Evolutionary conservation across 1,140 invertebrate genomes (phyloP).

Genomic region (Brachionus koreanus): DNA sequence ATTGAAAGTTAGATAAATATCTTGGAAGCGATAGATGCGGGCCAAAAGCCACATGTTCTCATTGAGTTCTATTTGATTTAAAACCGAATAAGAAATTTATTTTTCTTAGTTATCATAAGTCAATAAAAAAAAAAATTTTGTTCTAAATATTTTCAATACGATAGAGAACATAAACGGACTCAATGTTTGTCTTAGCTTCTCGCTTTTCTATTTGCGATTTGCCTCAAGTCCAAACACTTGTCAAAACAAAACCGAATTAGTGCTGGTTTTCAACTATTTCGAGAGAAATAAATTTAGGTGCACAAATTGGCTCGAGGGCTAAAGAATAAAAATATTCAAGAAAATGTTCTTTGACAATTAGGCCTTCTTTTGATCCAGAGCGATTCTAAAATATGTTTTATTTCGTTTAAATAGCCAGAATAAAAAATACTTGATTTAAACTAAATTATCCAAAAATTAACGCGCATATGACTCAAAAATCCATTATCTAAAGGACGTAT

Average conservation of each 20-base stretch:
- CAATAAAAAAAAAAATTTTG: neutral
- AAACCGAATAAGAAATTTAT: neutral
- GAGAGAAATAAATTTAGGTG: neutral
- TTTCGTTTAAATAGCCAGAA: neutral
- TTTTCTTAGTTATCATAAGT: conserved; percentile 1
- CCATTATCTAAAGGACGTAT: neutral
- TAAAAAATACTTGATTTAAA: neutral
- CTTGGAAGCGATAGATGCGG: neutral
- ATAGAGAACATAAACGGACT: conserved; percentile 1
- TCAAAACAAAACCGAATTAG: conserved; percentile 34
- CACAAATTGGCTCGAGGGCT: neutral
- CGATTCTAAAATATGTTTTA: neutral
- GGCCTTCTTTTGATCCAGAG: neutral
- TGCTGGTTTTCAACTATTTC: conserved; percentile 23
- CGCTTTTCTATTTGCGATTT: conserved; percentile 14
- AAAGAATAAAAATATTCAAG: neutral
- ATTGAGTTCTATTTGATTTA: neutral
- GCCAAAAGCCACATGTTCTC: conserved; percentile 4
- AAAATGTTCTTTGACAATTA: conserved; percentile 29
- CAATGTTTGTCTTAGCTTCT: conserved; percentile 20
- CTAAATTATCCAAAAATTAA: neutral
- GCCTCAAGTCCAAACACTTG: conserved; percentile 26
- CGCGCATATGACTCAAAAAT: neutral
- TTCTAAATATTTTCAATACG: neutral
- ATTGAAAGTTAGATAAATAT: conserved; percentile 21